These are phyloP conservation scores for Crypturellus tataupa DNA, from an alignment of 2,797 vertebrate genomes.

Conservation along the genomic window DNA sequence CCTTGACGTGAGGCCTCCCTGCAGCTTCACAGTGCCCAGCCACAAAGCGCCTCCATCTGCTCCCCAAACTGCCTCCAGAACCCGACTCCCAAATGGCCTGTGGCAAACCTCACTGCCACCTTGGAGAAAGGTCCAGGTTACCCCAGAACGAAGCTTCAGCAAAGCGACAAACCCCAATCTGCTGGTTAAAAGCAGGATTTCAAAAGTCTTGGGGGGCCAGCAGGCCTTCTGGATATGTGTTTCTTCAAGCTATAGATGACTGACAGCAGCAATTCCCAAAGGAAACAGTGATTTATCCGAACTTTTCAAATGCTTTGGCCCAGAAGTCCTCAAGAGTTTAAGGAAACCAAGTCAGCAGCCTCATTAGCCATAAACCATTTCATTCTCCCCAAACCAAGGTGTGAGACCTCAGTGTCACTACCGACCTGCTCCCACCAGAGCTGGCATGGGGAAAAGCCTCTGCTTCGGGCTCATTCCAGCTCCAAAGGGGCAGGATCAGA, in stretches of 20 bases:
- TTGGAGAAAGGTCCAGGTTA: not conserved
- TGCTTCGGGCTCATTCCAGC: not conserved
- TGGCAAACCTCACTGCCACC: not conserved
- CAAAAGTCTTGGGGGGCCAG: not conserved
- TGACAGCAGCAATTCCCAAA: not conserved
- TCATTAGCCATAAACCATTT: not conserved
- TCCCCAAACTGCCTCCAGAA: not conserved
- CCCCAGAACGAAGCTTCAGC: not conserved
- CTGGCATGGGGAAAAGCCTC: not conserved
- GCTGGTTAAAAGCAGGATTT: not conserved
- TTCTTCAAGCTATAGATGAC: not conserved
- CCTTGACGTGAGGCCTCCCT: not conserved
- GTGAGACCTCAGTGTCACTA: too few relatives aligned
- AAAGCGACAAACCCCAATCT: not conserved
- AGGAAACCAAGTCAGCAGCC: not conserved
- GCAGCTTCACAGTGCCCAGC: not conserved
- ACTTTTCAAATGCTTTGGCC: not conserved
- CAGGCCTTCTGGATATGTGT: not conserved
- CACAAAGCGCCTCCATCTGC: not conserved
- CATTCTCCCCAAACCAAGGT: not conserved
- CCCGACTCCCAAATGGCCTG: not conserved
- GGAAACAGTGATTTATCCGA: not conserved
- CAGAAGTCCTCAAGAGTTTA: not conserved
- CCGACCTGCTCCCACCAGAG: not conserved
- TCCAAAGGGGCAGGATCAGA: not conserved